Conservation (phyloP, 2,797 vertebrate species). For the Cirrhinus mrigala region DNA sequence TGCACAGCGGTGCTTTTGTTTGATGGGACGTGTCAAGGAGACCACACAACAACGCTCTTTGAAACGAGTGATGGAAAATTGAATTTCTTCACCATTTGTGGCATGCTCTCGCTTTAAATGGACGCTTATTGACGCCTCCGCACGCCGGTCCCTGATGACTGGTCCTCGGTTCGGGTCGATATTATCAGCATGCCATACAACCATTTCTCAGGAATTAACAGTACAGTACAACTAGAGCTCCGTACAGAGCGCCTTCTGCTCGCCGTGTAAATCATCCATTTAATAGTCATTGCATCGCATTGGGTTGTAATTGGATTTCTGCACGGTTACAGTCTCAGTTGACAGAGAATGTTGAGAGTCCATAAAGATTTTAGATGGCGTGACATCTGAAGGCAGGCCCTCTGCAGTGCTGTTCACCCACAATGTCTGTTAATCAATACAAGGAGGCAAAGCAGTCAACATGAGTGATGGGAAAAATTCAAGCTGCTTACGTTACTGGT, state of each 20-base stretch:
- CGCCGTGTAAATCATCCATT: conserved; percentile 28
- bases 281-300: conserved; percentile 36
- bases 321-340: conserved; percentile 18
- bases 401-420: conserved; percentile 53
- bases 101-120: conserved; percentile 69
- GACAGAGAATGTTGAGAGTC: conserved; percentile 24
- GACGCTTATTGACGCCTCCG: conserved; percentile 71
- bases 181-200: conserved; percentile 57
- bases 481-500: conserved; percentile 74
- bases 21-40: conserved; percentile 72
- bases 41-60: conserved; percentile 72
- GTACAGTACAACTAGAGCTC: conserved; percentile 23
- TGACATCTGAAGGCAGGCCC: conserved; percentile 20
- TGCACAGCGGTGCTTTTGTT: conserved; percentile 75
- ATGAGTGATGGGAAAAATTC: conserved; percentile 76
- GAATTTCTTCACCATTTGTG: conserved; percentile 73
- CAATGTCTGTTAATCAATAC: conserved; percentile 72
- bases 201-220: conserved; percentile 55
- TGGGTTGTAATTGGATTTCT: conserved; percentile 50
- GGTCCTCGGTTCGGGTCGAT: conserved; percentile 67
- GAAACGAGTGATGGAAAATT: conserved; percentile 77
- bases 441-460: conserved; percentile 70
- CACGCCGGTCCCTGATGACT: conserved; percentile 63
- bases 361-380: conserved; percentile 38
- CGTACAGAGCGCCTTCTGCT: conserved; percentile 1